Evolutionary conservation across 2,113 vertebrate genomes (phyloP), one percentile per base, ranked within the genome.

Genomic region (Solea senegalensis): DNA sequence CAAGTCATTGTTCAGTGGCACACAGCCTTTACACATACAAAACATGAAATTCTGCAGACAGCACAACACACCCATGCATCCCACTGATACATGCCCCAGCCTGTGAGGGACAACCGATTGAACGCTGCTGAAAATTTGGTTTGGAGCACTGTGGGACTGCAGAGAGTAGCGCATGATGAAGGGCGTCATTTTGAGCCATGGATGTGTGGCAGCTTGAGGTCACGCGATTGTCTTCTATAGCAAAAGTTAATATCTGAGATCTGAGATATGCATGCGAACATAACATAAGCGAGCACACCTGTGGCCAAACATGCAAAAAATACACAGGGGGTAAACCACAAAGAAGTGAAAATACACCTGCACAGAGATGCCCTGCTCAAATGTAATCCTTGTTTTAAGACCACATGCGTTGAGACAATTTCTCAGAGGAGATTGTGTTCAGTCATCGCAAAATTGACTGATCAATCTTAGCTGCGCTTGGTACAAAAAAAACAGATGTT

Each of bases 391-490:
- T 83, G 65, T 83, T 87, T 83, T 79, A 79, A 66, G 70, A 83
- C 74, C 74, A 78, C 72, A 83, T 57, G 70, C 81, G 78, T 82
- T 44, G 67, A 82, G 61, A 49, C 74, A 74, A 53, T 83, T 69
- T 72, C 85, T 77, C 76, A 70, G 67, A 67, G 40, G 66, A 85
- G 75, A 78, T 70, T 43, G 67, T 51, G 61, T 76, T 85, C 83
- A 88, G 74, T 85, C 82, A 83, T 72, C 60, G 72, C 70, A 91
- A 89, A 34, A 91, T 83, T 77, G 74, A 88, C 83, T 65, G 76
- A 89, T 91, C 88, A 88, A 85, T 91, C 88, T 87, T 89, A 85
- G 88, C 54, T 78, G 82, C 63, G 69, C 67, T 67, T 55, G 56
- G 48, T 65, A 58, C 52, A 70, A 86, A 21, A 21, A 21, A 86